Evolutionary conservation across 2,888 invertebrate genomes (phyloP), one percentile per base, ranked within the genome.

Genomic region (Sicus ferrugineus): DNA sequence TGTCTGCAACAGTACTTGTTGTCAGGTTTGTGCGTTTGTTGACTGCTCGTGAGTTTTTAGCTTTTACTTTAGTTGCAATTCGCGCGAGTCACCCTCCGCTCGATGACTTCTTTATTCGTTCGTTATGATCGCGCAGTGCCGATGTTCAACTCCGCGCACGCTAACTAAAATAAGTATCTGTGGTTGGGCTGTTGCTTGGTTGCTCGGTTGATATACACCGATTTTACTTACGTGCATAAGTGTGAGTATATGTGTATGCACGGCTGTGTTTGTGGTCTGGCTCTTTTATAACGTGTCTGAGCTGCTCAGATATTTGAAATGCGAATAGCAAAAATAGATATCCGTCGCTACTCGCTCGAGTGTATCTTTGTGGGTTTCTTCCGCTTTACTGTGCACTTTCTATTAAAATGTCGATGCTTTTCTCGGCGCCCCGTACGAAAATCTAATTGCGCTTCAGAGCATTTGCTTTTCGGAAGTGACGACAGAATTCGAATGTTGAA

Each of bases 101-200:
- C 71, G n/a, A 38, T 34, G 16, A 26, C 11, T 65, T 34, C 54
- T 65, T 14, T 48, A 64, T 70, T 72, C 67, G 72, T 68, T 67
- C 62, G 70, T 71, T 73, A 68, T 67, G 80, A 80, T 80, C 79
- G 80, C 77, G 75, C 52, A 56, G 56, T 56, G 19, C 28, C n/a
- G 31, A 64, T 64, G 73, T 72, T 72, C 69, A 64, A 21, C 19
- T 66, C 58, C 56, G 42, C 56, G 56, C 56, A 66, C n/a, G 11
- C 38, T 66, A 58, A 42, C 66, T 66, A 56, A 66, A 64, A 64
- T 67, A 28, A 54, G 19, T 68, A 50, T 63, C 28, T 54, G 30
- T 56, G 16, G 23, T 30, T 26, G 31, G 16, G 23, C 21, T 26
- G 31, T 34, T 38, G 61, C 7, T 56, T 19, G 30, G 6, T 64